Conservation (phyloP, 2,113 vertebrate species). For the Suricata suricatta region DNA sequence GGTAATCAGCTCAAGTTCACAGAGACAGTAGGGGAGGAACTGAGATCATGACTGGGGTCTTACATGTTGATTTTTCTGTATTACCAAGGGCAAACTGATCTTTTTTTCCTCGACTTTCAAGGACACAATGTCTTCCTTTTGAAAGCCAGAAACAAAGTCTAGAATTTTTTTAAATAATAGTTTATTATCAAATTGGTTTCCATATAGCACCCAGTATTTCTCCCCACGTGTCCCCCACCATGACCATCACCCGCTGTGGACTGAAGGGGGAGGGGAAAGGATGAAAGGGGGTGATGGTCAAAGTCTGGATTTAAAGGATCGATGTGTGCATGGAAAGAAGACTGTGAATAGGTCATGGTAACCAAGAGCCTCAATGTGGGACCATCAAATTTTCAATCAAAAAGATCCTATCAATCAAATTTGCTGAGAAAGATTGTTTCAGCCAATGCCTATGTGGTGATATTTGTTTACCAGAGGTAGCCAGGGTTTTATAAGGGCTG, state of each 20-base stretch:
- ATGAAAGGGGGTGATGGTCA: too few species aligned
- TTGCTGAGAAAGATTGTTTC: neutral
- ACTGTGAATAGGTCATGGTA: neutral
- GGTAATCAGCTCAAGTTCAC: neutral
- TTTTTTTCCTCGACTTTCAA: neutral
- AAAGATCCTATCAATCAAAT: neutral
- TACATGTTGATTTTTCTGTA: neutral
- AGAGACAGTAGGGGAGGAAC: neutral
- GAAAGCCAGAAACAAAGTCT: conserved; percentile 26
- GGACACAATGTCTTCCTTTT: neutral
- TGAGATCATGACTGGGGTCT: neutral
- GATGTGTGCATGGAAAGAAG: neutral
- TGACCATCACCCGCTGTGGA: too few species aligned
- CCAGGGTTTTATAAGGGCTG: neutral
- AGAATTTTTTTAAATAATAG: neutral
- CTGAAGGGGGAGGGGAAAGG: too few species aligned
- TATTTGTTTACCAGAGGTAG: neutral
- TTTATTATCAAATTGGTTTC: too few species aligned
- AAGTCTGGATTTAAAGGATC: neutral
- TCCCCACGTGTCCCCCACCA: too few species aligned
- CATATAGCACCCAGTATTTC: too few species aligned
- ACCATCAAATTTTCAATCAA: neutral
- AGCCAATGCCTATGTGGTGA: neutral
- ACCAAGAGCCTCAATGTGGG: neutral
- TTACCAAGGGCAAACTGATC: neutral